Evolutionary conservation across 2,113 vertebrate genomes (phyloP), one percentile per base, ranked within the genome.

Genomic region (Alectura lathami): DNA sequence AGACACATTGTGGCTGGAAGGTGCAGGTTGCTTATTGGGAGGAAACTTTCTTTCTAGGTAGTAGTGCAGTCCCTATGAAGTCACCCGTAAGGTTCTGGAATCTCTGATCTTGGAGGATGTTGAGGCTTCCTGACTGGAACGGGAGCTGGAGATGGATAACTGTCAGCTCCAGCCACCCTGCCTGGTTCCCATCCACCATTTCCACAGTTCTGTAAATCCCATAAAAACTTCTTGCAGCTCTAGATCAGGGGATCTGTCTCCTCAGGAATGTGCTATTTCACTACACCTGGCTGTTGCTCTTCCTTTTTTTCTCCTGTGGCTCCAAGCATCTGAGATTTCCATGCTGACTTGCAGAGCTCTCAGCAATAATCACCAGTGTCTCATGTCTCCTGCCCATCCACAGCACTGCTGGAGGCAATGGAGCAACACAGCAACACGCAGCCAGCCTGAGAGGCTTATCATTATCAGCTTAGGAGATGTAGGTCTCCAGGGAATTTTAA

Each of bases 381-480:
- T 83, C 1, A 0, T 59, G 86, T 60, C 68, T 82, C 96, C 97
- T 96, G 93, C 97, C 94, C 96, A 91, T 86, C 93, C 96, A 60
- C 72, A 64, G 47, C 59, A 95, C 30, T 13, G 6, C 96, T 97
- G 96, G 95, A 97, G 96, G 91, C 93, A 91, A 78, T 81, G 93
- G 95, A 96, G 96, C 95, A 93, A 50, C 66, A 89, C 94, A 96
- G 96, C 95, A 93, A 50, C 66, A 89, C 94, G 92, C 96, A 96
- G 93, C 50, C 60, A 87, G 57, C 93, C 89, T 98, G 98, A 99
- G 98, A 98, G 93, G 98, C 97, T 99, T 98, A 98, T 82, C 92
- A 63, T 99, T 98, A 98, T 97, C 97, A 96, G 98, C 98, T 99
- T 98, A 98, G 79, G 94, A 97, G 96, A 98, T 98, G 96, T 97